These are phyloP conservation scores for Dasyprocta punctata DNA, from an alignment of 2,113 vertebrate species.

Conservation along the genomic window DNA sequence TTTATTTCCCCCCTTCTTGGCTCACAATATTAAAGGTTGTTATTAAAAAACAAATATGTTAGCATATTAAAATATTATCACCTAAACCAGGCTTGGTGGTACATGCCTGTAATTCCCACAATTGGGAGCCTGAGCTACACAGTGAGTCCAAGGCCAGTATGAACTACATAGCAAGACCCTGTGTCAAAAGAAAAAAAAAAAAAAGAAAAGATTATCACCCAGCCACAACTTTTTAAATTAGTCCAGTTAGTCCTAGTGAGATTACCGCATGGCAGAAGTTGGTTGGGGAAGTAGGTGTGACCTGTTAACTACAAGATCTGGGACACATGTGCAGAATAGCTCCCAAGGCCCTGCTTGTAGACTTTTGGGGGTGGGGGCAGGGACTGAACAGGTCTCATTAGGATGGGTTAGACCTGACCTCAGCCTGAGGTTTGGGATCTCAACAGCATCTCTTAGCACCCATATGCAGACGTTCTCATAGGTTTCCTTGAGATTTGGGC, in stretches of 20 bases:
- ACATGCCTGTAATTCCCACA: not conserved
- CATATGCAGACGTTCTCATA: not conserved
- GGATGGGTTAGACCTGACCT: too few relatives aligned
- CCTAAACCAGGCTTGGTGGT: not conserved
- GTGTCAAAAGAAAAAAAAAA: not conserved
- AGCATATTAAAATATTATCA: constrained; percentile 13
- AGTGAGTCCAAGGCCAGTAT: not conserved
- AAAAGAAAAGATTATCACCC: not conserved
- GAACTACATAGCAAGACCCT: not conserved
- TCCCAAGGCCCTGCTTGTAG: not conserved
- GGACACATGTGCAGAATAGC: not conserved
- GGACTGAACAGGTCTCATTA: not conserved
- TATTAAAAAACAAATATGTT: not conserved
- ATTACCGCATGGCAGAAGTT: not conserved
- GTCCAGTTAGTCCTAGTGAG: not conserved
- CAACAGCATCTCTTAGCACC: not conserved
- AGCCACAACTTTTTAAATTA: not conserved
- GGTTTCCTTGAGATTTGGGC: not conserved
- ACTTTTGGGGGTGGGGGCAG: not conserved
- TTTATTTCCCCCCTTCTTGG: not conserved
- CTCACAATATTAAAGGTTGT: not conserved
- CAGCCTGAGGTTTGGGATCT: not conserved
- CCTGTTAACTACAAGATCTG: not conserved
- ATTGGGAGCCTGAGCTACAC: not conserved
- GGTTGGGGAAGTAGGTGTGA: not conserved